phyloP scores from a whole-genome alignment of 2,888 invertebrate genomes.

The Zhuqinia jingwanae region DNA sequence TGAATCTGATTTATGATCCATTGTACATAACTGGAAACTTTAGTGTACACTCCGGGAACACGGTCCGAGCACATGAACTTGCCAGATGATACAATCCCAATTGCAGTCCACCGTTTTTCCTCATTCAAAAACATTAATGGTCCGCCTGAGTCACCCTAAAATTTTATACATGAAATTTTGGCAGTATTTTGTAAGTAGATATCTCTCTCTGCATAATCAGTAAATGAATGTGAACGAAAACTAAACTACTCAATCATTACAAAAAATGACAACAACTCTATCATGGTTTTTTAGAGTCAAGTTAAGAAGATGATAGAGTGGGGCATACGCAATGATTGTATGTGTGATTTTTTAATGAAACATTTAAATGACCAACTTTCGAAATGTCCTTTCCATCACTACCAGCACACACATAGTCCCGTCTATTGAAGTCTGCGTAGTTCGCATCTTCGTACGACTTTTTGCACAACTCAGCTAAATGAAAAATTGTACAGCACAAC shows the following conservation, averaged over 20 bases:
- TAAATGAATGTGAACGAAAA: slow-evolving; percentile 32
- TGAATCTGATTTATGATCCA: slow-evolving; percentile 44
- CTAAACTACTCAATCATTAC: background rate
- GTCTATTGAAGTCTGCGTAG: slow-evolving; percentile 67
- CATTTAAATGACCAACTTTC: slow-evolving; percentile 60
- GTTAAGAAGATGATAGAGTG: background rate
- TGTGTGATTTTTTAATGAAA: background rate
- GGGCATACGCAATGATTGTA: background rate
- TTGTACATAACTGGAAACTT: slow-evolving; percentile 47
- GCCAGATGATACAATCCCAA: slow-evolving; percentile 71
- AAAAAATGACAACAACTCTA: background rate
- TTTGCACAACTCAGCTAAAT: slow-evolving; percentile 57
- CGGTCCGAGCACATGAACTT: slow-evolving; percentile 64
- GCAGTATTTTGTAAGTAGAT: too few relatives aligned
- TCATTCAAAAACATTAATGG: slow-evolving; percentile 62
- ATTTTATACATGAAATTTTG: too few relatives aligned
- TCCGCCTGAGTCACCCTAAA: slow-evolving; percentile 72
- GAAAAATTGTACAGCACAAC: background rate
- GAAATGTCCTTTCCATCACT: slow-evolving; percentile 64
- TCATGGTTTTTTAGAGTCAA: background rate
- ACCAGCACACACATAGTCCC: slow-evolving; percentile 73
- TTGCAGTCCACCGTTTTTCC: slow-evolving; percentile 59
- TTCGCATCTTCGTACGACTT: slow-evolving; percentile 55
- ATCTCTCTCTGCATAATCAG: slow-evolving; percentile 43
- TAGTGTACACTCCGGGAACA: slow-evolving; percentile 71